phyloP scores from a whole-genome alignment of 2,888 invertebrate genomes.

The Rutpela maculata region DNA sequence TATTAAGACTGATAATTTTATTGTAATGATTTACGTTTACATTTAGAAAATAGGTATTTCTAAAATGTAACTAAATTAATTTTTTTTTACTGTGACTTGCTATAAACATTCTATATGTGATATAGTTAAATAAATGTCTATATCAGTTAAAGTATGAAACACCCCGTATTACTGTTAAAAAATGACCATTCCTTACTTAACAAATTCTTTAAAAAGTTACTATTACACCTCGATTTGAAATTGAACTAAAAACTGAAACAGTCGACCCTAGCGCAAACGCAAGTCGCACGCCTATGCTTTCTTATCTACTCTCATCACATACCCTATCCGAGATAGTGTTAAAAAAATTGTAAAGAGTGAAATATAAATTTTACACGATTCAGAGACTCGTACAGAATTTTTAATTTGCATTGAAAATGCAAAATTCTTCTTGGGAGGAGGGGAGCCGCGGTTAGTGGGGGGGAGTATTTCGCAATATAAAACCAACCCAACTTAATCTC shows the following conservation, averaged over 20 bases:
- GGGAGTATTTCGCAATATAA: constrained; percentile 64
- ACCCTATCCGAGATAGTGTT: constrained; percentile 66
- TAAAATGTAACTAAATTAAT: too few relatives aligned
- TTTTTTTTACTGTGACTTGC: too few relatives aligned
- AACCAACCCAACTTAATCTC: constrained; percentile 39
- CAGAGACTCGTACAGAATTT: constrained; percentile 67
- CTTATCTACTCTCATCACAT: constrained; percentile 69
- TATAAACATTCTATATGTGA: too few relatives aligned
- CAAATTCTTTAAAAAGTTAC: too few relatives aligned
- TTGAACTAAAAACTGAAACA: background rate
- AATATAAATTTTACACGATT: constrained; percentile 70
- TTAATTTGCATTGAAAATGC: constrained; percentile 61
- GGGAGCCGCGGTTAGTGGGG: constrained; percentile 47
- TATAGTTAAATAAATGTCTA: too few relatives aligned
- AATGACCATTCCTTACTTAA: too few relatives aligned
- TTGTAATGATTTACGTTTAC: too few relatives aligned
- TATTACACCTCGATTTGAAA: too few relatives aligned
- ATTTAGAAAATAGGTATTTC: too few relatives aligned
- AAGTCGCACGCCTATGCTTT: constrained; percentile 43
- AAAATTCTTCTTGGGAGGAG: constrained; percentile 40
- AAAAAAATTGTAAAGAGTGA: constrained; percentile 66
- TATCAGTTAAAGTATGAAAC: too few relatives aligned
- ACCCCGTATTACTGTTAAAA: too few relatives aligned
- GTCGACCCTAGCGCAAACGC: background rate
- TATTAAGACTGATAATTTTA: too few relatives aligned